phyloP scores from a whole-genome alignment of 1,140 invertebrate genomes.

The Penaeus chinensis region DNA sequence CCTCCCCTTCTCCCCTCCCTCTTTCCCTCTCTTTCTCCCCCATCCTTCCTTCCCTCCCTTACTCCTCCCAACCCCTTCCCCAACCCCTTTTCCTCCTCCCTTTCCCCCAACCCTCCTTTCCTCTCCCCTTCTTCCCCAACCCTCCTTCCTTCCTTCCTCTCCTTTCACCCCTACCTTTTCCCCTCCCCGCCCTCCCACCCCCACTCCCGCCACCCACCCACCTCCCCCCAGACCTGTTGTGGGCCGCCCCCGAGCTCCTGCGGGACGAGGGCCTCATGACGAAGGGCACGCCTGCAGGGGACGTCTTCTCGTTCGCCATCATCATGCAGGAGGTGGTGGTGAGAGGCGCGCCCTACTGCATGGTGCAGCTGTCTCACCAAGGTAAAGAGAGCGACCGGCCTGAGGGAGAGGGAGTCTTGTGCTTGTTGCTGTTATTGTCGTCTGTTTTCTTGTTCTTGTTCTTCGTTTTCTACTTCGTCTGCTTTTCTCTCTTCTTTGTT shows the following conservation, averaged over 20 bases:
- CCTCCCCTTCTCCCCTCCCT: too few species aligned
- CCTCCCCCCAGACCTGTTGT: conserved; percentile 80
- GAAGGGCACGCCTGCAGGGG: conserved; percentile 82
- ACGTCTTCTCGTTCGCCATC: conserved; percentile 96
- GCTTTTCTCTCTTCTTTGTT: not conserved
- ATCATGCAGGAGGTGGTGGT: conserved; percentile 95
- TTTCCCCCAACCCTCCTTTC: too few species aligned
- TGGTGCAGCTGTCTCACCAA: conserved; percentile 86
- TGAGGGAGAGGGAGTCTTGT: not conserved
- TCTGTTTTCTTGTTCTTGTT: not conserved
- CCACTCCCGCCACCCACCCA: not conserved
- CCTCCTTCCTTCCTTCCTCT: too few species aligned
- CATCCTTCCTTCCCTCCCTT: too few species aligned
- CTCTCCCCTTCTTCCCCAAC: too few species aligned
- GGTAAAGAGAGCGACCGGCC: conserved; percentile 70
- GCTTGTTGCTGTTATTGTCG: not conserved
- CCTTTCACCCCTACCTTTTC: too few species aligned
- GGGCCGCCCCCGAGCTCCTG: conserved; percentile 96
- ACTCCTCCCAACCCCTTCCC: too few species aligned
- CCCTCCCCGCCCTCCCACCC: not conserved
- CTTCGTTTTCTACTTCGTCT: too few species aligned
- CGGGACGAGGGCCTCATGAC: conserved; percentile 75
- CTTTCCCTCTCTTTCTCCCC: too few species aligned
- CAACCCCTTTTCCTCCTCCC: too few species aligned
- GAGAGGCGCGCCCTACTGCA: conserved; percentile 88